Evolutionary conservation across 1,140 invertebrate species (phyloP).

Genomic region (Bombus pascuorum): DNA sequence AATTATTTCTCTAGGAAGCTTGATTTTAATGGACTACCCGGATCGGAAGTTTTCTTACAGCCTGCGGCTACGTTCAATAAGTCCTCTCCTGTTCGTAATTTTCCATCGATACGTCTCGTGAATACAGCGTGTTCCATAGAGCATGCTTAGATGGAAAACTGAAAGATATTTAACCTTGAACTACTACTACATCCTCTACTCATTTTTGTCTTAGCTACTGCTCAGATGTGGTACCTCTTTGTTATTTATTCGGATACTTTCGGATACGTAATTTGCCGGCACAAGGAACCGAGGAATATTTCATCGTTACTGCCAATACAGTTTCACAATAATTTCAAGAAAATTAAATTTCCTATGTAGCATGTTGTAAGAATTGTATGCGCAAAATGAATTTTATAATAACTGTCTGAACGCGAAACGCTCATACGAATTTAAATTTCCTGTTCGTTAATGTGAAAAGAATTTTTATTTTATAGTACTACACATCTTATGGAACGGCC

Average conservation of each 20-base stretch:
- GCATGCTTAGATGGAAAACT: not conserved
- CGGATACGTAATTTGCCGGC: no score
- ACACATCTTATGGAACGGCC: not conserved
- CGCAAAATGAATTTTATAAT: not conserved
- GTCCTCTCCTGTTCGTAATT: constrained; percentile 61
- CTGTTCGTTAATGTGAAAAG: not conserved
- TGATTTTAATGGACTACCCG: constrained; percentile 57
- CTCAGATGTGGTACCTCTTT: no score
- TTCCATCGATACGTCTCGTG: constrained; percentile 36
- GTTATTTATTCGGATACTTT: no score
- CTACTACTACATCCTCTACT: not conserved
- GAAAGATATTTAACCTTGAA: not conserved
- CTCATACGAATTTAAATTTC: not conserved
- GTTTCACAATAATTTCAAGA: no score
- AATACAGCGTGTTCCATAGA: constrained; percentile 4
- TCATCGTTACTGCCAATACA: no score
- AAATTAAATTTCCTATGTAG: not conserved
- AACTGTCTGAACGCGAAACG: not conserved
- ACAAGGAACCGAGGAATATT: no score
- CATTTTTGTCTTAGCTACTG: no score
- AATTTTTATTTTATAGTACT: not conserved
- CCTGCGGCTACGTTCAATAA: constrained; percentile 60
- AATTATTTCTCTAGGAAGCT: constrained; percentile 58
- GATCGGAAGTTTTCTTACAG: constrained; percentile 53
- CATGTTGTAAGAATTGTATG: not conserved